Evolutionary conservation across 2,113 vertebrate genomes (phyloP).

Genomic region (Rhagologus leucostigma): DNA sequence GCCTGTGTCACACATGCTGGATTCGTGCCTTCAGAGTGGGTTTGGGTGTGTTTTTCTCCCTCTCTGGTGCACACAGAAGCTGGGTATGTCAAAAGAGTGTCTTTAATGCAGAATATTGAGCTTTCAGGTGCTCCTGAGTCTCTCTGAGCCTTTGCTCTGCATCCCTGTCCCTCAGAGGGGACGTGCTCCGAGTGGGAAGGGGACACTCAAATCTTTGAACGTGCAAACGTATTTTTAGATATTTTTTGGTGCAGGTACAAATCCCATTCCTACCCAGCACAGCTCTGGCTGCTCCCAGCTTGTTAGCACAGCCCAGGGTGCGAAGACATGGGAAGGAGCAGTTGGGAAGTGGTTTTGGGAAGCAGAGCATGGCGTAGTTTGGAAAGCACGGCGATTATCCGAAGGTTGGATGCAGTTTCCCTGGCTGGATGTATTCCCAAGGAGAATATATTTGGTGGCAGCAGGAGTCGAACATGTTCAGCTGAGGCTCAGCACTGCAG

Average conservation of each 20-base stretch:
- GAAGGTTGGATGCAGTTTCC: background rate
- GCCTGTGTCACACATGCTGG: background rate
- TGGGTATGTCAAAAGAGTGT: background rate
- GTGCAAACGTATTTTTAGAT: rapidly evolving
- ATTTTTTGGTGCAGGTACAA: background rate
- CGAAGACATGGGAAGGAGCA: background rate
- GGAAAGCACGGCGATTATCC: background rate
- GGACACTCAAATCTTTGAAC: background rate
- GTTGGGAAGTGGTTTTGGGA: background rate
- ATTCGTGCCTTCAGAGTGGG: background rate
- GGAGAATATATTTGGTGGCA: background rate
- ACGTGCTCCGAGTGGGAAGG: background rate
- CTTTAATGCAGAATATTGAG: background rate
- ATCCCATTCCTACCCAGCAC: rapidly evolving
- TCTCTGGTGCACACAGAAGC: background rate
- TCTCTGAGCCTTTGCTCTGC: background rate
- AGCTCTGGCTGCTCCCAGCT: background rate
- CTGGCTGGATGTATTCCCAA: background rate
- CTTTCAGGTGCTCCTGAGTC: background rate
- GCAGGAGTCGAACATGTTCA: background rate
- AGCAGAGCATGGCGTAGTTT: background rate
- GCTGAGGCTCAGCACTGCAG: background rate
- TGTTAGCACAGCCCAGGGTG: background rate
- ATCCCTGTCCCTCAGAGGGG: no score
- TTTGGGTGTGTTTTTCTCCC: background rate